phyloP scores from a whole-genome alignment of 2,113 vertebrate genomes.

The Emydocephalus ijimae region DNA sequence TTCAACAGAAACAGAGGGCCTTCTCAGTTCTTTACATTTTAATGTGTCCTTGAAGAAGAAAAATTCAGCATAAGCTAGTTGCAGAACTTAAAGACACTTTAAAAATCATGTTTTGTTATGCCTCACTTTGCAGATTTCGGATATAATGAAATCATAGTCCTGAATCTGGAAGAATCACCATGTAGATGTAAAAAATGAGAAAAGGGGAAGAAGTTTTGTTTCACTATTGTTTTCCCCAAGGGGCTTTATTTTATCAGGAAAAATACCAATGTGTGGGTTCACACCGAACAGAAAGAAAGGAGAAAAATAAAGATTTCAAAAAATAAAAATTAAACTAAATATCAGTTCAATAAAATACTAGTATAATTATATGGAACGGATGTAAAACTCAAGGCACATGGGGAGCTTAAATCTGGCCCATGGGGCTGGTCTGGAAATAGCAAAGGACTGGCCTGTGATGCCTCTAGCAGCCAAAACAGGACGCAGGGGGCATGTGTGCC shows the following conservation, averaged over 20 bases:
- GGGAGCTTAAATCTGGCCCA: too few relatives aligned
- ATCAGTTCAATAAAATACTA: background rate
- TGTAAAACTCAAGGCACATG: too few relatives aligned
- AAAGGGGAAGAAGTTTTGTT: background rate
- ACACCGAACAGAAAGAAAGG: background rate
- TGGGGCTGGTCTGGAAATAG: too few relatives aligned
- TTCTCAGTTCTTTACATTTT: slow-evolving; percentile 29
- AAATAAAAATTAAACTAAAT: background rate
- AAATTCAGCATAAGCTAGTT: slow-evolving; percentile 16
- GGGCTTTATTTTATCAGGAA: background rate
- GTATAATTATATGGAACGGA: background rate
- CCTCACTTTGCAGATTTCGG: slow-evolving; percentile 23
- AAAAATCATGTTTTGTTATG: slow-evolving; percentile 24
- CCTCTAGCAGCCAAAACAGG: too few relatives aligned
- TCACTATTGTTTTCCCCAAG: background rate
- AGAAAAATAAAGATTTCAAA: background rate
- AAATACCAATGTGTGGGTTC: background rate
- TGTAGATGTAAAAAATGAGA: background rate
- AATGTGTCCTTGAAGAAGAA: slow-evolving; percentile 26
- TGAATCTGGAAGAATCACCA: accelerated
- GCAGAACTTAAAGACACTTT: background rate
- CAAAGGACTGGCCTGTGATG: too few relatives aligned
- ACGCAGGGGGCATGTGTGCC: too few relatives aligned
- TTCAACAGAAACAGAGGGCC: slow-evolving; percentile 20
- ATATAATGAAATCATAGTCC: background rate